Base-by-base conservation (phyloP, 2,888 invertebrate genomes). In the Conchocele bisecta region DNA sequence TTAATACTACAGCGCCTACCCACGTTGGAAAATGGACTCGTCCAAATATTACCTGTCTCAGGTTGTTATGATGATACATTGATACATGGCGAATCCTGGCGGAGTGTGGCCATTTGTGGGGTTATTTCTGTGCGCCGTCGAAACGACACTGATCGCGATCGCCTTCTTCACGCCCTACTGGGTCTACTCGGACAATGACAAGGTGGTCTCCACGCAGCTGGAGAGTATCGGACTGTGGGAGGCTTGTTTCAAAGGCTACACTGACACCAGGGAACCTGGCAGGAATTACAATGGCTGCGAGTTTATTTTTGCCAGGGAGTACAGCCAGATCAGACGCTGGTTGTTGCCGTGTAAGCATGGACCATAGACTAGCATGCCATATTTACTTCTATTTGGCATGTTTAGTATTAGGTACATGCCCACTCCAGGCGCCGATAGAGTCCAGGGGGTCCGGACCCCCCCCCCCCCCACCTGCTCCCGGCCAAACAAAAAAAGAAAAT, bases 261-360 rank as follows among this genome's bases (percentile, higher is more conserved):
- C 95, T 1, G 94, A 95, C 91, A 97, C 97, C 88, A 93, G 94
- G 71, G 96, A 97, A 87, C 94, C 95, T 83, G 95, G 95, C 82
- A 93, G 97, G 59, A 97, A 95, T 91, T 98, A 97, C 91, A 97
- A 97, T 86, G 96, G 96, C 0, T 98, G 98, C 89, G 97, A 97
- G 96, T 98, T 98, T 97, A 95, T 98, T 70, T 97, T 98, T 88
- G 96, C 98, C 92, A 97, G 98, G 91, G 98, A 98, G 92, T 97
- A 96, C 90, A 97, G 97, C 89, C 97, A 97, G 70, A 96, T 98
- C 81, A 95, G 96, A 84, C 95, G 97, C 84, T 95, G 96, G 83
- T 92, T 98, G 3, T 91, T 97, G 80, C 97, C 97, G 58, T 95
- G 96, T 95, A 91, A 93, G 93, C 92, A 22, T 46, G 11, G n/a